A percentile compares a stretch with the other conserved stretches of the same genome.
These are phyloP conservation scores for Remorina albescens DNA, from an alignment of 2,797 vertebrate species.

Conservation along the genomic window DNA sequence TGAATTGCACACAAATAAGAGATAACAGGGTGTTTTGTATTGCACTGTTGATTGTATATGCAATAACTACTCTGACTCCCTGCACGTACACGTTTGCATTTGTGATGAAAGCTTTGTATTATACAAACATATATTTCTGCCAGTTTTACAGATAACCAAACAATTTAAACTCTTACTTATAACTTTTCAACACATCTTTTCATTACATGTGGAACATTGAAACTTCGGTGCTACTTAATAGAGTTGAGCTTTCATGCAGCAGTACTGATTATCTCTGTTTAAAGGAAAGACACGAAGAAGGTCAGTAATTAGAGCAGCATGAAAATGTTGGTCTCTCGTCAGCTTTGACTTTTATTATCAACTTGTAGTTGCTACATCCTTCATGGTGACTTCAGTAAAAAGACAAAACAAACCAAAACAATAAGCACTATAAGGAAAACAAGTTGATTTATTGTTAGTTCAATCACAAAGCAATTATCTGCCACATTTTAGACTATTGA, in stretches of 20 bases:
- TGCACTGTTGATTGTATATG: neutral
- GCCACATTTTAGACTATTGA: neutral
- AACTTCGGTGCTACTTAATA: neutral
- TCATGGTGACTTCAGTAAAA: constrained; percentile 29
- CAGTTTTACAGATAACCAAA: neutral
- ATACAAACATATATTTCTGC: neutral
- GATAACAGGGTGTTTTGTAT: neutral
- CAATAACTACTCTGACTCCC: neutral
- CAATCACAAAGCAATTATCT: neutral
- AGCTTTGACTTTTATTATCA: constrained; percentile 43
- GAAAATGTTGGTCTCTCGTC: constrained; percentile 38
- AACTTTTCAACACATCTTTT: constrained; percentile 7
- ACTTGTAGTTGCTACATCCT: constrained; percentile 42
- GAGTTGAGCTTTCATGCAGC: constrained; percentile 1
- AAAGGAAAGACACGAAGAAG: constrained; percentile 42
- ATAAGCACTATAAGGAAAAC: neutral
- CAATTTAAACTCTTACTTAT: neutral
- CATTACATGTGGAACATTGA: neutral
- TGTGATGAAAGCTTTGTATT: neutral
- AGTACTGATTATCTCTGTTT: constrained; percentile 41
- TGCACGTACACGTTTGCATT: constrained; percentile 1
- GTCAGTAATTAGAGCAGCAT: constrained; percentile 37
- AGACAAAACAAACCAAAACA: constrained; percentile 1
- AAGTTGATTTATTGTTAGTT: neutral
- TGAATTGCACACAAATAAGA: too few species aligned